Evolutionary conservation across 1,140 invertebrate species (phyloP), one percentile per base, ranked within the genome.

Genomic region (Atta colombica): DNA sequence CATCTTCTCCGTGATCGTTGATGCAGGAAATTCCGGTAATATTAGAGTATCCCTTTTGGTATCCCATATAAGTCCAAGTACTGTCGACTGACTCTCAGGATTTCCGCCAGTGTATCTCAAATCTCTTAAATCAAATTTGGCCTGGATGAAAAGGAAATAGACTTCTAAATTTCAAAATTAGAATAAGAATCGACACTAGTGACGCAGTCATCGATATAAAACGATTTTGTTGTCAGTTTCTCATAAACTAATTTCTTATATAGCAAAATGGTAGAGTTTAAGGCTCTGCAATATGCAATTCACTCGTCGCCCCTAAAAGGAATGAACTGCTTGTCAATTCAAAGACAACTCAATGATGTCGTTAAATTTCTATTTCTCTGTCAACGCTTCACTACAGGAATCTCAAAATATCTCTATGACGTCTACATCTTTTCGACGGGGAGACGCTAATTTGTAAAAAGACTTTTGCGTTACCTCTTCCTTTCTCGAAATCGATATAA

Each of bases 201-300:
- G 12, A 72, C 28, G 0, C 69, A 72, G 4, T 72, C 69, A 31
- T 72, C 69, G 0, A 72, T 49, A 31, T 72, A 53, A 10, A 72
- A 72, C 0, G 16, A 51, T 31, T 53, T 72, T 3, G 5, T 72
- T 3, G 5, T 14, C 0, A 72, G 4, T 53, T 72, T 51, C 10
- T 72, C 16, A 3, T 10, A 72, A 8, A 72, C 1, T 2, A 2
- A 4, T 12, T 14, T 12, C 4, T 31, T 16, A 4, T 10, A 8
- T 1, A 2, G 6, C 10, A 6, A 2, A 3, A 14, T 16, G 18
- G 3, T 25, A 0, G 49, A 0, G 0, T 0, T 1, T 0, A 72
- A 5, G 0, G 1, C 16, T 5, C 7, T 5, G 6, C n/a, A 18
- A 72, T 28, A 55, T 55, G 18, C 6, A 55, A 6, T 6, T 58